Conservation (phyloP, 2,888 invertebrate genomes). For the Hirtodrosophila trivittata region DNA sequence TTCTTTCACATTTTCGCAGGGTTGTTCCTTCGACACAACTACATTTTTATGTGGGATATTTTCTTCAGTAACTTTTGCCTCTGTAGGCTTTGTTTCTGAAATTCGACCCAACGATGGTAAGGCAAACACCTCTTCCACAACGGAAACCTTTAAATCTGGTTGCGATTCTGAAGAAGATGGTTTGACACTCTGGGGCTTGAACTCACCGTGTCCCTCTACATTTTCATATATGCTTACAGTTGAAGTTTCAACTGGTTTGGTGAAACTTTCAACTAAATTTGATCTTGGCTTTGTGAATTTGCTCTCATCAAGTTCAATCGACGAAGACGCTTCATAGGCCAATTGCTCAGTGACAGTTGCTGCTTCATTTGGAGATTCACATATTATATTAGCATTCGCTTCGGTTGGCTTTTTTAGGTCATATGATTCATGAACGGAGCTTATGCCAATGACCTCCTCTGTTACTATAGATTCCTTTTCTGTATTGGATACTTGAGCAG, state of each 20-base stretch:
- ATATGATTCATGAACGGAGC: constrained; percentile 70
- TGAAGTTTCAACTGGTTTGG: constrained; percentile 52
- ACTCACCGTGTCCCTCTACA: constrained; percentile 60
- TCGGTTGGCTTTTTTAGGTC: constrained; percentile 55
- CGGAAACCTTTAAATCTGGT: constrained; percentile 64
- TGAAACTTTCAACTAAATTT: constrained; percentile 30
- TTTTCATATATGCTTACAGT: constrained; percentile 68
- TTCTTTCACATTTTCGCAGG: constrained; percentile 59
- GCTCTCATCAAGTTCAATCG: not conserved
- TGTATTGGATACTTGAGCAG: constrained; percentile 52
- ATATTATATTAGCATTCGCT: constrained; percentile 49
- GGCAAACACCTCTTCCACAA: constrained; percentile 66
- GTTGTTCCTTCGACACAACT: constrained; percentile 53
- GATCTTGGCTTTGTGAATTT: constrained; percentile 4
- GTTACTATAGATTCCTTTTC: constrained; percentile 60
- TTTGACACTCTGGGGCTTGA: constrained; percentile 46
- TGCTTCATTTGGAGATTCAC: constrained; percentile 53
- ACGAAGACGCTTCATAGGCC: constrained; percentile 63
- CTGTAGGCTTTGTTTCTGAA: constrained; percentile 10
- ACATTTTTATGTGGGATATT: constrained; percentile 47
- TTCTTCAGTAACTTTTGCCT: constrained; percentile 22
- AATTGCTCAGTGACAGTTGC: constrained; percentile 58
- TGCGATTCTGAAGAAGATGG: constrained; percentile 32
- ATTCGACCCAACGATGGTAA: constrained; percentile 52
- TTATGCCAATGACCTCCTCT: constrained; percentile 72